Evolutionary conservation across 2,797 vertebrate genomes (phyloP), one percentile per base, ranked within the genome.

Genomic region (Pseudochromis fuscus): DNA sequence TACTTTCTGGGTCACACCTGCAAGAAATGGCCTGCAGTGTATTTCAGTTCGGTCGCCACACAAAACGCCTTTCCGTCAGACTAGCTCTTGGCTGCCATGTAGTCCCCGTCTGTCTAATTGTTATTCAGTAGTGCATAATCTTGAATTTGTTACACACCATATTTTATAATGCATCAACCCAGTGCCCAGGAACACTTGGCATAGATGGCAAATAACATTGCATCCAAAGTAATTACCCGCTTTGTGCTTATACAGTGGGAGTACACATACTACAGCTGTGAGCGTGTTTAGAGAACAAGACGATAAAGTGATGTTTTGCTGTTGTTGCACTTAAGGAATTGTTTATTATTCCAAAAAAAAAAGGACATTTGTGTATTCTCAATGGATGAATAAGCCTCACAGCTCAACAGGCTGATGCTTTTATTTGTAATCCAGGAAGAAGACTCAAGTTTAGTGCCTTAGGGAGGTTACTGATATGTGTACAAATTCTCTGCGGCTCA

Each of bases 101-200:
- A 51, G 38, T 71, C 69, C 49, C 57, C 19, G 56, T 82, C 80
- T 76, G 65, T 84, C 77, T 93, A 88, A 90, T 92, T 93, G 86
- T 83, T 88, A 89, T 92, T 90, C 84, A 81, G 68, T 65, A 79
- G 73, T 62, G 67, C 76, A 75, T 91, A 85, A 92, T 93, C 79
- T 83, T 72, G 74, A 93, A 90, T 92, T 91, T 88, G 87, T 91
- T 89, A 81, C 75, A 84, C 83, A 74, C 70, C 66, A 69, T 79
- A 79, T 83, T 89, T 88, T 81, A 63, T 84, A 88, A 88, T 85
- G 79, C 60, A 45, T 61, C 68, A 59, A 64, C 75, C 86, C 71
- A 37, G 70, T 80, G 86, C 72, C 76, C 60, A 71, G 77, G 63
- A 72, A 76, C 27, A 62, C 44, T 80, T 60, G 5, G 76, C 72